A percentile compares a stretch with the other conserved stretches of the same genome.
phyloP scores from a whole-genome alignment of 2,888 invertebrate species.

The Anoncus sp. region DNA sequence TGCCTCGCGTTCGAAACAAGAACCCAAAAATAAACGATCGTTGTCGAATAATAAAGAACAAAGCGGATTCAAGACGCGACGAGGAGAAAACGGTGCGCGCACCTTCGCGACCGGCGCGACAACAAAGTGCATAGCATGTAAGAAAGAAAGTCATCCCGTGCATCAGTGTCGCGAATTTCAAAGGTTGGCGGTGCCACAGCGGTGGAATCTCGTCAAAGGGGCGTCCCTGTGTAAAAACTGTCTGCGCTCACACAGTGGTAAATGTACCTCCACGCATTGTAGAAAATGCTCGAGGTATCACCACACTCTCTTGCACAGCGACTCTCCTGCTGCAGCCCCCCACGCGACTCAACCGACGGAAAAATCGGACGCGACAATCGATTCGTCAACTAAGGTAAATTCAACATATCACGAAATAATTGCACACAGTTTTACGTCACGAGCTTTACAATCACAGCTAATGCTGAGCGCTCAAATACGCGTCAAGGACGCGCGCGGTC shows the following conservation, averaged over 20 bases:
- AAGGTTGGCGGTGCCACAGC: conserved; percentile 24
- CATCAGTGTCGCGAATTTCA: conserved; percentile 52
- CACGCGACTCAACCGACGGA: background rate
- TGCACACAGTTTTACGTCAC: no score
- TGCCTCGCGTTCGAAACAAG: conserved; percentile 34
- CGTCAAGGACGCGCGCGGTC: conserved; percentile 30
- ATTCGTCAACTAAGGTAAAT: conserved; percentile 27
- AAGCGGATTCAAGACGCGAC: conserved; percentile 25
- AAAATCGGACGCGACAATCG: background rate
- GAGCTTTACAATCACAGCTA: no score
- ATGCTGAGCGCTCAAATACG: conserved; percentile 57
- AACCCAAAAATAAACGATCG: conserved; percentile 46
- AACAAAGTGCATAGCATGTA: conserved; percentile 32
- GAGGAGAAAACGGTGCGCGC: conserved; percentile 44
- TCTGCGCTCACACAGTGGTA: conserved; percentile 34
- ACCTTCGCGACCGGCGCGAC: conserved; percentile 35
- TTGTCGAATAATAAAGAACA: conserved; percentile 25
- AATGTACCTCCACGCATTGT: conserved; percentile 39
- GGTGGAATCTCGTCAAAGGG: conserved; percentile 34
- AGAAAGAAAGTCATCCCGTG: conserved; percentile 23
- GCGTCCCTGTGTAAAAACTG: conserved; percentile 44
- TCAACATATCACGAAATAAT: conserved; percentile 10
- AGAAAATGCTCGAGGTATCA: conserved; percentile 28
- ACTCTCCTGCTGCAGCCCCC: conserved; percentile 9
- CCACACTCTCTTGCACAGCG: conserved; percentile 44